phyloP scores from a whole-genome alignment of 2,797 vertebrate species.

The Vireo griseus region DNA sequence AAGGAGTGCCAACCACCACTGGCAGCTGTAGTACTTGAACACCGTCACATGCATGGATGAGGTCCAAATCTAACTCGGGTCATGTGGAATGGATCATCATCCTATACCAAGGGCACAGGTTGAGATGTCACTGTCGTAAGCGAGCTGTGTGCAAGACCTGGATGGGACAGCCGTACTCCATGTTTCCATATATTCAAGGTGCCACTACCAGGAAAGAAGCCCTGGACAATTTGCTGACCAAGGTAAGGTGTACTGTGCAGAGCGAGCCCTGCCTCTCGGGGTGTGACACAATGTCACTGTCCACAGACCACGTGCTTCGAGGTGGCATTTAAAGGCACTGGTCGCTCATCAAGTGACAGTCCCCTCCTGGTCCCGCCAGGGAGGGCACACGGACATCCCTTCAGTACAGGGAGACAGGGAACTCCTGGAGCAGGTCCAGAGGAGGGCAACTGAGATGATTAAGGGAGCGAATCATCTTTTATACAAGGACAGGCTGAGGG shows the following conservation, averaged over 20 bases:
- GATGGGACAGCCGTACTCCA: accelerated
- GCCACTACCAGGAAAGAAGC: accelerated
- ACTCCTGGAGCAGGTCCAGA: neutral
- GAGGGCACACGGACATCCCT: accelerated
- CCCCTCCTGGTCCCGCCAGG: accelerated
- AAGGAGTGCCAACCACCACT: neutral
- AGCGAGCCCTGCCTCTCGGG: accelerated
- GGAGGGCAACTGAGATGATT: neutral
- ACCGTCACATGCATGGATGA: accelerated
- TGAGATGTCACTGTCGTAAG: neutral
- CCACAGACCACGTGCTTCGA: neutral
- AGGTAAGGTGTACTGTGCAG: accelerated
- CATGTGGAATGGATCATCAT: accelerated
- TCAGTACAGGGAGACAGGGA: neutral
- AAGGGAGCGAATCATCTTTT: neutral
- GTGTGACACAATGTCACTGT: neutral
- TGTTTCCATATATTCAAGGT: accelerated
- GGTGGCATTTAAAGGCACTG: neutral
- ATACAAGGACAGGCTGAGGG: neutral
- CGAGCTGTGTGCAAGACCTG: accelerated
- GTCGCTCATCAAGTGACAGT: accelerated
- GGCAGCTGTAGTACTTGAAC: neutral
- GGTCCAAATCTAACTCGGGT: neutral
- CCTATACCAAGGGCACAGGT: accelerated
- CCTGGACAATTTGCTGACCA: accelerated